These are phyloP conservation scores for Xenops minutus DNA, from an alignment of 2,797 vertebrate species.

Conservation along the genomic window DNA sequence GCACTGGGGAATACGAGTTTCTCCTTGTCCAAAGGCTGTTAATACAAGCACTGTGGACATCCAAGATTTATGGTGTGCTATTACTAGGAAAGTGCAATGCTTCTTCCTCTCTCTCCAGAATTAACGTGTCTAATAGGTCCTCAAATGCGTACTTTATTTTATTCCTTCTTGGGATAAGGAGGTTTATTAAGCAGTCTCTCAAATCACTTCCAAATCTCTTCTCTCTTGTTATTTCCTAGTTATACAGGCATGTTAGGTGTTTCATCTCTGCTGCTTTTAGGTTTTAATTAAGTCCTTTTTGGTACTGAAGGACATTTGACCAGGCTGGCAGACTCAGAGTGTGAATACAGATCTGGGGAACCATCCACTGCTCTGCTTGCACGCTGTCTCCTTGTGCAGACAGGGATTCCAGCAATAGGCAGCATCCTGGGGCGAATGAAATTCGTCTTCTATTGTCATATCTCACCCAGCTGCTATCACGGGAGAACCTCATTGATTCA, in stretches of 20 bases:
- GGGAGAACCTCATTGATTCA: neutral
- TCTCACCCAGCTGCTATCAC: neutral
- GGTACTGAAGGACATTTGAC: neutral
- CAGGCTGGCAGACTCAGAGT: fast-evolving
- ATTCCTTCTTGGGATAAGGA: neutral
- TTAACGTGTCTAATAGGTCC: neutral
- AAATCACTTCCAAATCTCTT: neutral
- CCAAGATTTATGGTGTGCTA: neutral
- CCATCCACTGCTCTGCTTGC: neutral
- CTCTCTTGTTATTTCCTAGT: neutral
- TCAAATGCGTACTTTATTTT: neutral
- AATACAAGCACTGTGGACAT: neutral
- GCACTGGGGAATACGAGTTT: neutral
- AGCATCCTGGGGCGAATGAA: neutral
- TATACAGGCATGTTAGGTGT: neutral
- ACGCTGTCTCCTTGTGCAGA: fast-evolving
- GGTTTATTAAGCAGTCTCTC: neutral
- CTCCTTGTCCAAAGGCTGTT: neutral
- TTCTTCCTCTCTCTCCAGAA: neutral
- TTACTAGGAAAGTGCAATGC: neutral
- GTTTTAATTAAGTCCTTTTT: neutral
- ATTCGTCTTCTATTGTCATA: neutral
- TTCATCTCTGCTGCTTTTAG: neutral
- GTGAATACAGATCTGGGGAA: neutral
- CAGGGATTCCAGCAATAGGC: neutral